A percentile compares a stretch with the other conserved stretches of the same genome.
phyloP scores from a whole-genome alignment of 2,113 vertebrate species.

The Misgurnus anguillicaudatus region DNA sequence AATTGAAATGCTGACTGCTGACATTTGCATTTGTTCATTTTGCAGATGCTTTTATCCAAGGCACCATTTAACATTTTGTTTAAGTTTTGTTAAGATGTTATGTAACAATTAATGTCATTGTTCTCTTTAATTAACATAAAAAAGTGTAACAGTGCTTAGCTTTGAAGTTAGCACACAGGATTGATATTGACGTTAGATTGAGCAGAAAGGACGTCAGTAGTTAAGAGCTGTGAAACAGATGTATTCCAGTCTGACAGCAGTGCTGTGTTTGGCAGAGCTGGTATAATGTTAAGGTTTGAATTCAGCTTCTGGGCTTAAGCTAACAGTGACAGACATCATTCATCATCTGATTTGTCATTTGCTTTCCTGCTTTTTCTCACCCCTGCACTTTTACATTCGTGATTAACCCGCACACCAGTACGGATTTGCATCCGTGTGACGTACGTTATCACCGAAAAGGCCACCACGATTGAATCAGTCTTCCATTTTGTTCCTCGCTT shows the following conservation, averaged over 20 bases:
- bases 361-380: background rate
- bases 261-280: conserved; percentile 8
- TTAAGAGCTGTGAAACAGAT: conserved; percentile 25
- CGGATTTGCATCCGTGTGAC: background rate
- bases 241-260: conserved; percentile 21
- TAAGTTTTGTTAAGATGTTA: too few species aligned
- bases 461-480: conserved; percentile 1
- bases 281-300: conserved; percentile 13
- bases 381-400: background rate
- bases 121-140: too few species aligned
- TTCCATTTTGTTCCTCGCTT: conserved; percentile 4
- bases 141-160: too few species aligned
- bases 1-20: too few species aligned
- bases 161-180: too few species aligned
- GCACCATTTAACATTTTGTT: too few species aligned
- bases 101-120: too few species aligned
- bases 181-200: background rate
- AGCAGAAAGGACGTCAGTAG: conserved; percentile 5
- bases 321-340: conserved; percentile 7
- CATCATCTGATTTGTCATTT: conserved; percentile 11
- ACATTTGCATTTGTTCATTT: too few species aligned
- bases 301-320: conserved; percentile 27
- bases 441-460: background rate
- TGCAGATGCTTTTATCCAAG: too few species aligned
- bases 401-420: background rate